These are phyloP conservation scores for Pocota personata DNA, from an alignment of 2,888 invertebrate genomes.

Conservation along the genomic window DNA sequence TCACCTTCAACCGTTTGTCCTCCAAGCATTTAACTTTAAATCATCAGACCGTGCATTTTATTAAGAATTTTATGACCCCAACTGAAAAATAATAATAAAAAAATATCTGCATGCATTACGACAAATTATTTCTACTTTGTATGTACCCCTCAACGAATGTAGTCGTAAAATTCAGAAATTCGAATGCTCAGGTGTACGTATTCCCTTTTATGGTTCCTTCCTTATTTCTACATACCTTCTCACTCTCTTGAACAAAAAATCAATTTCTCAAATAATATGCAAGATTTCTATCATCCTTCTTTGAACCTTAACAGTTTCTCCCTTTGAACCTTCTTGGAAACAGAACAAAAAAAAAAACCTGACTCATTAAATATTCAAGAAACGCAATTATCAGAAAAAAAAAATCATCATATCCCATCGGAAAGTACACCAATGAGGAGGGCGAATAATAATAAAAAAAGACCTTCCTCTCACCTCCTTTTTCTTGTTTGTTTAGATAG, in stretches of 20 bases:
- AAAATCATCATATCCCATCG: slow-evolving; percentile 22
- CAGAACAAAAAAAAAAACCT: not conserved
- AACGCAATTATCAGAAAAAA: slow-evolving; percentile 54
- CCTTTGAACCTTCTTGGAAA: slow-evolving; percentile 47
- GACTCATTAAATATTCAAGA: slow-evolving; percentile 59
- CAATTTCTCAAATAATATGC: too few relatives aligned
- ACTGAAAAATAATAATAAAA: too few relatives aligned
- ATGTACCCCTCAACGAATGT: not conserved
- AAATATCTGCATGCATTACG: too few relatives aligned
- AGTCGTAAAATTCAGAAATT: not conserved
- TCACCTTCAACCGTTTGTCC: too few relatives aligned
- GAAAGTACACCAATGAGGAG: slow-evolving; percentile 24
- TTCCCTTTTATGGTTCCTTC: not conserved
- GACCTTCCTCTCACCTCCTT: slow-evolving; percentile 11
- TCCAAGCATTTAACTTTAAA: too few relatives aligned
- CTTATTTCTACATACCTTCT: not conserved
- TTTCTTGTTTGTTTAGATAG: slow-evolving; percentile 51
- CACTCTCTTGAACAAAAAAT: too few relatives aligned
- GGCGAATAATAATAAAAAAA: not conserved
- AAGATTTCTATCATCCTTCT: slow-evolving; percentile 49
- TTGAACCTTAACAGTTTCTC: slow-evolving; percentile 45
- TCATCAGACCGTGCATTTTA: too few relatives aligned
- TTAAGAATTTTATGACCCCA: too few relatives aligned
- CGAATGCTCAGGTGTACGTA: not conserved
- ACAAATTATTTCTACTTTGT: too few relatives aligned